Evolutionary conservation across 2,888 invertebrate species (phyloP), one percentile per base, ranked within the genome.

Genomic region (Sarcophaga rosellei): DNA sequence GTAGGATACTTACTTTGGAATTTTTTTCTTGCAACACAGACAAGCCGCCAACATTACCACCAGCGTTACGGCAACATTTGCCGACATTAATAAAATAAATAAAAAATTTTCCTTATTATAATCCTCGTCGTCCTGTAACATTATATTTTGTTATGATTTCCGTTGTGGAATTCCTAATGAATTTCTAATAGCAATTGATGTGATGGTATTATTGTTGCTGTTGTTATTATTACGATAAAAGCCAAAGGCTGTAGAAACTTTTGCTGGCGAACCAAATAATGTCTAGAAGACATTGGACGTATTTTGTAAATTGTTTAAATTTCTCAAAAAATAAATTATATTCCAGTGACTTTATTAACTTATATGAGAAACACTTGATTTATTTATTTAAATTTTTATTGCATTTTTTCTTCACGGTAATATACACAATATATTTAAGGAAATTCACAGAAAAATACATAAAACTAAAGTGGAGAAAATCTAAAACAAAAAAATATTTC

Each of bases 1-100:
- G 4, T 69, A 10, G 5, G 57, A 68, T 77, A 92, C 93, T 95
- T 94, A 96, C 96, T 96, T 96, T 91, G 95, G 96, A 90, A 95
- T 95, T 90, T 95, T 95, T 90, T 95, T 96, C 90, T 95, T 95
- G 93, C 96, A 96, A 92, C 96, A 96, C 88, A 96, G 95, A 93
- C 96, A 96, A 89, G 95, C 95, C 86, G 95, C 94, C 88, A 96
- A 93, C 90, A 94, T 93, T 83, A 94, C 94, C 80, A 94, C 93
- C 70, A 95, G 92, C 53, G 93, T 90, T 72, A 93, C 78, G 68
- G 92, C 91, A 79, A 93, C 86, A 90, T 92, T 92, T 66, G 92
- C 89, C 75, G 93, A 92, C 89, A 93, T 90, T 87, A 93, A 90
- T 61, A 92, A 87, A 75, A 90, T 89, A 86, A 90, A 91, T 21